phyloP scores from a whole-genome alignment of 2,888 invertebrate genomes.

The Microctonus aethiopoides region DNA sequence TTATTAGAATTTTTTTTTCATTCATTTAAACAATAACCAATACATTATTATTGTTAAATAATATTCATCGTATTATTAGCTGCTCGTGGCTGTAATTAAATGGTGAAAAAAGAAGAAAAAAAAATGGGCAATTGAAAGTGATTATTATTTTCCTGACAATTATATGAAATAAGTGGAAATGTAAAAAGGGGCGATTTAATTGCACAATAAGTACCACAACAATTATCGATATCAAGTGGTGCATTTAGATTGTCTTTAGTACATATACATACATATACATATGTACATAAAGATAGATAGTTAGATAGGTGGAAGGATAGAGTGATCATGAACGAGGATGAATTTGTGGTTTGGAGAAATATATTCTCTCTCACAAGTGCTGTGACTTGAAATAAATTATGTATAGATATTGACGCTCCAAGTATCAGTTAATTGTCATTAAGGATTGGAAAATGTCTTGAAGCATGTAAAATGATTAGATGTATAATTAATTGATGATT shows the following conservation, averaged over 20 bases:
- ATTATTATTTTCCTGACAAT: constrained; percentile 1
- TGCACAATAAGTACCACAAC: not conserved
- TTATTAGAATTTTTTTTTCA: too few relatives aligned
- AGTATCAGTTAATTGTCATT: not conserved
- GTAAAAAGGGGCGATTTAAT: constrained; percentile 33
- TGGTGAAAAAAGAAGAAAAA: not conserved
- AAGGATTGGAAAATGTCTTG: not conserved
- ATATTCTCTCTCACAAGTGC: too few relatives aligned
- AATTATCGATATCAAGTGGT: not conserved
- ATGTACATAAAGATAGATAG: not conserved
- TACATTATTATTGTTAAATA: too few relatives aligned
- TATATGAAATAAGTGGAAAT: constrained; percentile 27
- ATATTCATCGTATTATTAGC: not conserved
- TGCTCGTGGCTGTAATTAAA: not conserved
- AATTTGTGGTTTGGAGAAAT: not conserved
- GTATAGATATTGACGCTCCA: not conserved
- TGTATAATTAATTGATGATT: not conserved
- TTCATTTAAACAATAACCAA: too few relatives aligned
- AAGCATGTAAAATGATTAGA: not conserved
- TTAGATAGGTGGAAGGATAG: too few relatives aligned
- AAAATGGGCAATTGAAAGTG: not conserved
- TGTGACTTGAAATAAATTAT: too few relatives aligned
- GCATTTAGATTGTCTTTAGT: not conserved
- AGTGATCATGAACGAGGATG: constrained; percentile 29
- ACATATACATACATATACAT: constrained; percentile 7